phyloP scores from a whole-genome alignment of 2,113 vertebrate genomes.

The Talpa occidentalis region DNA sequence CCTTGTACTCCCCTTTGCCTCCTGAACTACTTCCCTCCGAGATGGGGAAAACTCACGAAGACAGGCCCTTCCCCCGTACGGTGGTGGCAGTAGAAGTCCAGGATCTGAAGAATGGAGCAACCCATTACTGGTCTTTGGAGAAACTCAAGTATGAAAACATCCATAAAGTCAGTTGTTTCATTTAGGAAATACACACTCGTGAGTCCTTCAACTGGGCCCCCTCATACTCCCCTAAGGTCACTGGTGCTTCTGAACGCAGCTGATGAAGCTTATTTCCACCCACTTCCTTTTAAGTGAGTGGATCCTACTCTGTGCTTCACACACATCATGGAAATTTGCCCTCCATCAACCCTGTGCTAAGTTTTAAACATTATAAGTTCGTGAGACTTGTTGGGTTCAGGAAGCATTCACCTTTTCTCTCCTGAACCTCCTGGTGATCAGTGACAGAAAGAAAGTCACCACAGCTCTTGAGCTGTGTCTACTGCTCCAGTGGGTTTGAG shows the following conservation, averaged over 20 bases:
- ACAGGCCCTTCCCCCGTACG: conserved; percentile 93
- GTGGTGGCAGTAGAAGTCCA: conserved; percentile 98
- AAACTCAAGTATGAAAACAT: conserved; percentile 93
- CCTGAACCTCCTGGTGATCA: not conserved
- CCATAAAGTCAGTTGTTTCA: not conserved
- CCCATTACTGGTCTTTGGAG: conserved; percentile 98
- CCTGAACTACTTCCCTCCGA: conserved; percentile 93
- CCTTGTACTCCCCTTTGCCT: conserved; percentile 95
- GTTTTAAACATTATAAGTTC: conserved; percentile 23
- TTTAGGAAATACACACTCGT: not conserved
- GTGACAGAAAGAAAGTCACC: not conserved
- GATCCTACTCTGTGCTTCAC: not conserved
- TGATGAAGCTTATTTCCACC: not conserved
- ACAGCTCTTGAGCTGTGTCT: not conserved
- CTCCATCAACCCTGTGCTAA: not conserved
- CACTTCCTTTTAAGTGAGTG: not conserved
- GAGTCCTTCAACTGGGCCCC: not conserved
- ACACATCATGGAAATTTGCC: too few relatives aligned
- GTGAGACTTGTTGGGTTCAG: not conserved
- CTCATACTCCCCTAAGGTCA: not conserved
- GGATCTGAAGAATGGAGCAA: conserved; percentile 98
- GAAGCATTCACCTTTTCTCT: not conserved
- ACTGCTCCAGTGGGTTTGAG: not conserved
- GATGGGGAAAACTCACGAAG: conserved; percentile 87
- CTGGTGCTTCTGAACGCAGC: not conserved